Evolutionary conservation across 2,888 invertebrate species (phyloP).

Genomic region (Smittia aterrima): DNA sequence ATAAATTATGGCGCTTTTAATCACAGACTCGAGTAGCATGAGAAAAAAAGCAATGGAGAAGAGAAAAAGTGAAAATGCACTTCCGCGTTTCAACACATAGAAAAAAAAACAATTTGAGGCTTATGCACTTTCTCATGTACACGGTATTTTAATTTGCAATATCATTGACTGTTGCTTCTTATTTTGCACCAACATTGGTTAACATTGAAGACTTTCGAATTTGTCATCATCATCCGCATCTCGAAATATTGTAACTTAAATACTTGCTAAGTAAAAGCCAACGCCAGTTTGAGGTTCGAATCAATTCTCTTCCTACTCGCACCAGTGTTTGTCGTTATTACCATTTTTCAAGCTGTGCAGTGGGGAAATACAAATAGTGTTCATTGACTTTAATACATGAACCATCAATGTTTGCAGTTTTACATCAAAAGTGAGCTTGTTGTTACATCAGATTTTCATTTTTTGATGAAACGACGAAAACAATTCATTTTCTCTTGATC

Average conservation of each 20-base stretch:
- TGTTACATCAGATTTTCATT: too few relatives aligned
- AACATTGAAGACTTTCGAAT: conserved; percentile 13
- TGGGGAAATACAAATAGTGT: conserved; percentile 4
- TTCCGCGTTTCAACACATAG: conserved; percentile 29
- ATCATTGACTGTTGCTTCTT: neutral
- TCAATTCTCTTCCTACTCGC: neutral
- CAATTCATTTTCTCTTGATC: too few relatives aligned
- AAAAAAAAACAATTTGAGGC: too few relatives aligned
- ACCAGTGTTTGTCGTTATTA: neutral
- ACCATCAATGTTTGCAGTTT: conserved; percentile 2
- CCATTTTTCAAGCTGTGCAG: neutral
- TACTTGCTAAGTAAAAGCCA: neutral
- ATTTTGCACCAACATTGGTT: neutral
- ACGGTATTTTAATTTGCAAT: neutral
- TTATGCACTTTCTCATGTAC: too few relatives aligned
- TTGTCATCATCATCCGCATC: neutral
- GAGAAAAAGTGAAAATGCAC: conserved; percentile 40
- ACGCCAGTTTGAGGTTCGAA: neutral
- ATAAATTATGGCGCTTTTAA: conserved; percentile 19
- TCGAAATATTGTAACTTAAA: neutral
- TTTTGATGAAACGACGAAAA: too few relatives aligned
- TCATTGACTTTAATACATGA: conserved; percentile 33
- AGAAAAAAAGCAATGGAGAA: neutral
- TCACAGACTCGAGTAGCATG: neutral
- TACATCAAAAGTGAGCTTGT: neutral